Percentiles rank a stretch among this genome's conserved stretches.
Conservation (phyloP, 2,888 invertebrate genomes). For the Plutella xylostella region DNA sequence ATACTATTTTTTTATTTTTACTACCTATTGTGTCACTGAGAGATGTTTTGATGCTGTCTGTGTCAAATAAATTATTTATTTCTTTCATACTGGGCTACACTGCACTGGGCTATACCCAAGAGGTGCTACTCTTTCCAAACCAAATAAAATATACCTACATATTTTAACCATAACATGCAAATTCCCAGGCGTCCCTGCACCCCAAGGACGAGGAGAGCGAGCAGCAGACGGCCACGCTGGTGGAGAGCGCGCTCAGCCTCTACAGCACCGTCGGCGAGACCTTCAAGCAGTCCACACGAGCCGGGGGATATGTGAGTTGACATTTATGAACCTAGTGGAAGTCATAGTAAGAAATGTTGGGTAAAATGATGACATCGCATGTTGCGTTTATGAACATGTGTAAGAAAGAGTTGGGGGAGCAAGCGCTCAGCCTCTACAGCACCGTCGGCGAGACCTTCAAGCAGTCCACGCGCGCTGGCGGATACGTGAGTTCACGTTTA, state of each 20-base stretch:
- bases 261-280: slow-evolving; percentile 84
- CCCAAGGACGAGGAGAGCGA: slow-evolving; percentile 84
- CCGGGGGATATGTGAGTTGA: slow-evolving; percentile 85
- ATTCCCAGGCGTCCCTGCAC: slow-evolving; percentile 60
- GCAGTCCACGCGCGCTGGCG: slow-evolving; percentile 87
- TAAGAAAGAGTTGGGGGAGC: too few relatives aligned
- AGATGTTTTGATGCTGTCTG: too few relatives aligned
- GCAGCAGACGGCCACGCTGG: slow-evolving; percentile 82
- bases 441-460: slow-evolving; percentile 84
- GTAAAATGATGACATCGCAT: not conserved
- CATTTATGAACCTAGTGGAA: not conserved
- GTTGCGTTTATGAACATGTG: not conserved
- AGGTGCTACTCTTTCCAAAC: too few relatives aligned
- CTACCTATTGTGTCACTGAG: too few relatives aligned
- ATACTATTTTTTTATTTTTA: too few relatives aligned
- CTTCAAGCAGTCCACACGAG: slow-evolving; percentile 86
- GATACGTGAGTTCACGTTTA: slow-evolving; percentile 84
- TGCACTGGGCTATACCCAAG: too few relatives aligned
- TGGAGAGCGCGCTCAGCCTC: slow-evolving; percentile 89
- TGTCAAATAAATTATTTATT: too few relatives aligned
- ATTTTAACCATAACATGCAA: too few relatives aligned
- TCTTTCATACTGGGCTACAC: too few relatives aligned
- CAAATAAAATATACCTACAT: too few relatives aligned
- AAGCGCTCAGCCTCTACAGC: slow-evolving; percentile 87
- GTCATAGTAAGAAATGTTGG: not conserved